Conservation (phyloP, 2,113 vertebrate genomes). For the Podarcis muralis region DNA sequence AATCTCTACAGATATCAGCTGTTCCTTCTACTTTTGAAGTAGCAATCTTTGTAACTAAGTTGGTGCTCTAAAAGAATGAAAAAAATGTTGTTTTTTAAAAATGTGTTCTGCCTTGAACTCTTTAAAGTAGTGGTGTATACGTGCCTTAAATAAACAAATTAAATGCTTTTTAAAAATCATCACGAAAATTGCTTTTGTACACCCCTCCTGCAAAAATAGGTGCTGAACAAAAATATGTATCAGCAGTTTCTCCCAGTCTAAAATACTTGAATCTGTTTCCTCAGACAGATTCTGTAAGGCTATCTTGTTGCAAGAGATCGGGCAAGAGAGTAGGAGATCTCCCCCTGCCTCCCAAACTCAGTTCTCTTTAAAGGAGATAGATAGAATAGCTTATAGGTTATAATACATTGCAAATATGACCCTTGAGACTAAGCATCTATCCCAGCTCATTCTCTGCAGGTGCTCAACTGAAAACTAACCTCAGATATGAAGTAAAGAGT, state of each 20-base stretch:
- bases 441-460: background rate
- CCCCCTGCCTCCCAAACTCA: background rate
- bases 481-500: slow-evolving; percentile 97
- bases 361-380: background rate
- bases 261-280: background rate
- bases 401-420: background rate
- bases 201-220: background rate
- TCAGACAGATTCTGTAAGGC: background rate
- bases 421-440: background rate
- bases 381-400: background rate
- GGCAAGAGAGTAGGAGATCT: background rate
- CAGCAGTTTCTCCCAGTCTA: background rate
- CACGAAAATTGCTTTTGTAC: background rate
- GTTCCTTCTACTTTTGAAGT: background rate
- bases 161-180: background rate
- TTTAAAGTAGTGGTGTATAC: background rate
- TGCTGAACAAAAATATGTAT: background rate
- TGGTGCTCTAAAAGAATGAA: background rate
- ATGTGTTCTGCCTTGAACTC: background rate
- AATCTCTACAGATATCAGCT: background rate
- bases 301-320: background rate
- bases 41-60: background rate
- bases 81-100: too few relatives aligned
- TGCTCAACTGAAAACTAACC: slow-evolving; percentile 72
- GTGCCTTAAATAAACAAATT: background rate